phyloP scores from a whole-genome alignment of 92 coral and sea anemone species.

The Epizoanthus illoricatus region DNA sequence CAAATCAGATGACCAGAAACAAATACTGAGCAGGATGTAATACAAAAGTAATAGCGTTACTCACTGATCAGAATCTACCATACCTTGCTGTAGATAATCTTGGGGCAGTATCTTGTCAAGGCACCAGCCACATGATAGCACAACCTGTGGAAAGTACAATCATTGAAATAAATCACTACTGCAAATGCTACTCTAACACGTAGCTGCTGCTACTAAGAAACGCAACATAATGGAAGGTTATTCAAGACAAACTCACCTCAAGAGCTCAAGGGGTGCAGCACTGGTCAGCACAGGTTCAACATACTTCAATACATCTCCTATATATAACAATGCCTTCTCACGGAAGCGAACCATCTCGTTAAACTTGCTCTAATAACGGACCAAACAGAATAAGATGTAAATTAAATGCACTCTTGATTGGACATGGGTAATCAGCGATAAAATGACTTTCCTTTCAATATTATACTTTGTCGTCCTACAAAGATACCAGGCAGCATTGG shows the following conservation, averaged over 20 bases:
- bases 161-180: background rate
- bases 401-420: no score
- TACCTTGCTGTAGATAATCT: slow-evolving; percentile 92
- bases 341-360: slow-evolving; percentile 84
- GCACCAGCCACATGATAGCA: slow-evolving; percentile 81
- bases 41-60: background rate
- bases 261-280: slow-evolving; percentile 80
- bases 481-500: no score
- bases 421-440: no score
- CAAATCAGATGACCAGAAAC: background rate
- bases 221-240: background rate
- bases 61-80: background rate
- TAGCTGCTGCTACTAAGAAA: background rate
- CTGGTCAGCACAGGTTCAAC: slow-evolving; percentile 69
- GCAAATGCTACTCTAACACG: background rate
- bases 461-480: no score
- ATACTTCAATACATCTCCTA: slow-evolving; percentile 89
- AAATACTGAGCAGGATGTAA: background rate
- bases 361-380: slow-evolving; percentile 57
- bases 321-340: slow-evolving; percentile 68
- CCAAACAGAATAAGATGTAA: background rate
- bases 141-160: slow-evolving; percentile 51
- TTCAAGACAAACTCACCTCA: slow-evolving; percentile 59
- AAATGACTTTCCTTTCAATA: no score
- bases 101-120: slow-evolving; percentile 77